Percentiles rank a stretch among this genome's conserved stretches.
Evolutionary conservation across 2,888 invertebrate genomes (phyloP).

Genomic region (Aporophyla nigra): DNA sequence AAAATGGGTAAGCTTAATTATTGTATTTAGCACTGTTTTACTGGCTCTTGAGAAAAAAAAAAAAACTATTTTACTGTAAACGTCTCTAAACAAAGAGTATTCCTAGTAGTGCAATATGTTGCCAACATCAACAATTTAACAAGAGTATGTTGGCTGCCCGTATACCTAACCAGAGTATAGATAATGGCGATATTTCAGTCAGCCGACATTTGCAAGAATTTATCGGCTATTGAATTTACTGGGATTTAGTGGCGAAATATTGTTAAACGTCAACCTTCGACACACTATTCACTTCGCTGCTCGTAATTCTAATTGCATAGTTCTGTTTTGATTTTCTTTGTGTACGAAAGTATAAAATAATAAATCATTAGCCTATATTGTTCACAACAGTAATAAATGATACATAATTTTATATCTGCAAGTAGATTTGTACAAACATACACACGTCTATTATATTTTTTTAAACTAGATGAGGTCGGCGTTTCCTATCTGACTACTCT

Average conservation of each 20-base stretch:
- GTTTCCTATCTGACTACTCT: too few relatives aligned
- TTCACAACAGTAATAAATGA: too few relatives aligned
- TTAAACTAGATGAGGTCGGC: too few relatives aligned
- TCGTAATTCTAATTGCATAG: conserved; percentile 11
- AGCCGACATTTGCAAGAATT: neutral
- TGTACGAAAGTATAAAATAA: neutral
- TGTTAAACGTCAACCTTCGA: conserved; percentile 2
- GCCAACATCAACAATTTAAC: conserved; percentile 21
- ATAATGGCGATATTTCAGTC: conserved; percentile 7
- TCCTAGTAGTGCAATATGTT: conserved; percentile 1
- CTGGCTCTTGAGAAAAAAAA: neutral
- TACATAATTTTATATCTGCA: too few relatives aligned
- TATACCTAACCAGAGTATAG: too few relatives aligned
- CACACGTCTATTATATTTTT: too few relatives aligned
- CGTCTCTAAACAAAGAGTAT: neutral
- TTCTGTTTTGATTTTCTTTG: neutral
- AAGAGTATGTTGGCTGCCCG: neutral
- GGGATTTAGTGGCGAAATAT: conserved; percentile 2
- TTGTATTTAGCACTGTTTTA: neutral
- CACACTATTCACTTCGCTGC: conserved; percentile 2
- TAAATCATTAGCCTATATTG: too few relatives aligned
- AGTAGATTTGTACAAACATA: too few relatives aligned
- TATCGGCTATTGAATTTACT: conserved; percentile 22
- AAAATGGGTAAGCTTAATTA: neutral
- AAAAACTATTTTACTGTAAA: too few relatives aligned